phyloP scores from a whole-genome alignment of 2,797 vertebrate species.

The Coregonus sp. region DNA sequence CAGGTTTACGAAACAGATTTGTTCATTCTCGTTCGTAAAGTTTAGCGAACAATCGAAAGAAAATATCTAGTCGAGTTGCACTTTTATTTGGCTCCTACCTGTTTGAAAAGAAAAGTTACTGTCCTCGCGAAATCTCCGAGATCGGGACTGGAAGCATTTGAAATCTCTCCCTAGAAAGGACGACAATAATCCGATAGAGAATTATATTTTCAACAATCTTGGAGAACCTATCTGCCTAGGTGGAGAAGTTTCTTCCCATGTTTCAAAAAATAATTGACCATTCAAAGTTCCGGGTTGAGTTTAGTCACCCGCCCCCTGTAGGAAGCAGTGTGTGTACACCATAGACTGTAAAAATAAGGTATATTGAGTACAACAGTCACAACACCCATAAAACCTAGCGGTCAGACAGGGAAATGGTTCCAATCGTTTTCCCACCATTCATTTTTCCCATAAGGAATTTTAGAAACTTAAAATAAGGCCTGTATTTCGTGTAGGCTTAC shows the following conservation, averaged over 20 bases:
- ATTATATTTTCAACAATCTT: not conserved
- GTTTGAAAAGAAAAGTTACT: conserved; percentile 36
- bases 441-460: no score
- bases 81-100: conserved; percentile 67
- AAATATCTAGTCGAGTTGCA: not conserved
- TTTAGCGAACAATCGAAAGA: not conserved
- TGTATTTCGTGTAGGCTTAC: no score
- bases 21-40: not conserved
- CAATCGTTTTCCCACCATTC: no score
- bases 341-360: not conserved
- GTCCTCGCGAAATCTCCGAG: conserved; percentile 22
- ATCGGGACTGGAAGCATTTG: conserved; percentile 28
- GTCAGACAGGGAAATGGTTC: no score
- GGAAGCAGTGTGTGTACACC: conserved; percentile 37
- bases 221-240: not conserved
- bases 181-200: not conserved
- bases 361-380: no score
- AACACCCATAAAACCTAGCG: no score
- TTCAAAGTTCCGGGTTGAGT: conserved; percentile 77
- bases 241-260: conserved; percentile 27
- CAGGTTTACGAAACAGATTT: not conserved
- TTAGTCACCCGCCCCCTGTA: conserved; percentile 65
- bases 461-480: no score
- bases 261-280: conserved; percentile 51
- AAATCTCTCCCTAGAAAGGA: not conserved